Conservation (phyloP, 2,113 vertebrate species). For the Salminus brasiliensis region DNA sequence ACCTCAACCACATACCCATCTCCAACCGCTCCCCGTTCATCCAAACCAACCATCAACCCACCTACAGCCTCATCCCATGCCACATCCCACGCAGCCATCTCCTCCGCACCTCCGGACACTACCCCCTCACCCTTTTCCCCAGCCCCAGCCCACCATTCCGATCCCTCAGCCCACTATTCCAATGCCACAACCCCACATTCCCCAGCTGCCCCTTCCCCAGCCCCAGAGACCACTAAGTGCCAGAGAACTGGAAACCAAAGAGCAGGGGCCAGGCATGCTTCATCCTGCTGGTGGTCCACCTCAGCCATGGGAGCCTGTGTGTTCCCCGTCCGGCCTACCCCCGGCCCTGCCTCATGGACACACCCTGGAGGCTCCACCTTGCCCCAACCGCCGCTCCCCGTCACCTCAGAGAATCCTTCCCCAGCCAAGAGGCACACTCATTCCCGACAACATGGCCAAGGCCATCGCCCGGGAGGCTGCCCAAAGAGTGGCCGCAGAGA, state of each 20-base stretch:
- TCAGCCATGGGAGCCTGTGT: constrained; percentile 79
- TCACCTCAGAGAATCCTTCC: constrained; percentile 95
- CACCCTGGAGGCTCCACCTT: constrained; percentile 81
- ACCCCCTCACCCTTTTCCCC: constrained; percentile 38
- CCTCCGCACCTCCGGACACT: constrained; percentile 47
- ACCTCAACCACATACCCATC: constrained; percentile 68
- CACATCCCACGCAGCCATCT: constrained; percentile 61
- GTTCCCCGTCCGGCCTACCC: constrained; percentile 71
- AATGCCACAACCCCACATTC: constrained; percentile 74
- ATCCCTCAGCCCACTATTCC: constrained; percentile 54
- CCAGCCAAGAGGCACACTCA: constrained; percentile 86
- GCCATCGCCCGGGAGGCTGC: constrained; percentile 95
- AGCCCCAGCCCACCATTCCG: constrained; percentile 29
- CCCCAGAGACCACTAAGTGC: constrained; percentile 90
- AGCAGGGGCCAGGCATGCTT: constrained; percentile 73
- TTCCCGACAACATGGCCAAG: constrained; percentile 90
- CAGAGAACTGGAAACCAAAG: constrained; percentile 93
- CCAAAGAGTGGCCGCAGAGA: constrained; percentile 87
- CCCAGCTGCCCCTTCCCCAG: constrained; percentile 75
- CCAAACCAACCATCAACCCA: constrained; percentile 39
- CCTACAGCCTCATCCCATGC: constrained; percentile 40
- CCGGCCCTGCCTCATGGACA: constrained; percentile 74
- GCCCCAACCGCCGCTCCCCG: constrained; percentile 82
- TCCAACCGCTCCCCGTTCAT: constrained; percentile 64
- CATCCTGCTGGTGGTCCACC: constrained; percentile 66